These are phyloP conservation scores for Acomys russatus DNA, from an alignment of 2,797 vertebrate genomes.

Conservation along the genomic window DNA sequence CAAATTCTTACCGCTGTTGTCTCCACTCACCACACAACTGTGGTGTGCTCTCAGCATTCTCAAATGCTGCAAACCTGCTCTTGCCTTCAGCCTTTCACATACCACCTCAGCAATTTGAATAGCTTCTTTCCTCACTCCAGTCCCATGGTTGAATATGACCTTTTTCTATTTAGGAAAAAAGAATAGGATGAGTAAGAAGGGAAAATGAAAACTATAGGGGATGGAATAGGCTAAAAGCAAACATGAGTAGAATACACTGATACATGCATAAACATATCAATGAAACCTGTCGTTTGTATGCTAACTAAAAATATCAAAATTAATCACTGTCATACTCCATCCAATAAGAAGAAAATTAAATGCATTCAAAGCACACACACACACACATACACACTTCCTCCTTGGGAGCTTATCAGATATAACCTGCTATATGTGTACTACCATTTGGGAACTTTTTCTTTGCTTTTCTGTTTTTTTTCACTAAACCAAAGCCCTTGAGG, in stretches of 20 bases:
- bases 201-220: neutral
- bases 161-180: neutral
- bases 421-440: neutral
- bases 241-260: neutral
- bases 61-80: neutral
- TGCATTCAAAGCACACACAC: neutral
- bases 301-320: neutral
- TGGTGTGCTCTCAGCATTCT: neutral
- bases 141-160: neutral
- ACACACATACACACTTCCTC: neutral
- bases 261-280: neutral
- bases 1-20: neutral
- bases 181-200: neutral
- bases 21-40: neutral
- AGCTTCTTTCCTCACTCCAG: neutral
- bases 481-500: neutral
- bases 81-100: neutral
- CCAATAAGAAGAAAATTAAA: neutral
- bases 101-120: neutral
- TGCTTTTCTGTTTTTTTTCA: slow-evolving; percentile 9
- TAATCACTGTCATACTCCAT: neutral
- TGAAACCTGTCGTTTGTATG: neutral
- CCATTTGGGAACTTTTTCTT: neutral
- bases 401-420: neutral
- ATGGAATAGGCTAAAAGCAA: neutral